Conservation (phyloP, 2,113 vertebrate genomes). For the rat (Rattus norvegicus) region GRCr8 NC_086032.1:38280001-38280500, state of each 20-base stretch:
- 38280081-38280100: not conserved
- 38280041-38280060: not conserved
- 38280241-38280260: not conserved
- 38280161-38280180: not conserved
- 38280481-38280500: not conserved
- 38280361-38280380: not conserved
- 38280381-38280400: not conserved
- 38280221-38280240: not conserved
- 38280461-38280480: not conserved
- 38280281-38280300: not conserved
- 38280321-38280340: not conserved
- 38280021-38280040: not conserved
- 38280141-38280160: not conserved
- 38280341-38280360: not conserved
- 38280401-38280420: not conserved
- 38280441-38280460: not conserved
- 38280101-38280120: not conserved
- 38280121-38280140: not conserved
- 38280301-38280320: not conserved
- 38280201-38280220: not conserved
- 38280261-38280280: not conserved
- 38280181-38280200: not conserved
- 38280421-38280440: not conserved
- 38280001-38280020: not conserved
- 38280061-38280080: not conserved